phyloP scores from a whole-genome alignment of 2,888 invertebrate species.

The Syrphus vitripennis region DNA sequence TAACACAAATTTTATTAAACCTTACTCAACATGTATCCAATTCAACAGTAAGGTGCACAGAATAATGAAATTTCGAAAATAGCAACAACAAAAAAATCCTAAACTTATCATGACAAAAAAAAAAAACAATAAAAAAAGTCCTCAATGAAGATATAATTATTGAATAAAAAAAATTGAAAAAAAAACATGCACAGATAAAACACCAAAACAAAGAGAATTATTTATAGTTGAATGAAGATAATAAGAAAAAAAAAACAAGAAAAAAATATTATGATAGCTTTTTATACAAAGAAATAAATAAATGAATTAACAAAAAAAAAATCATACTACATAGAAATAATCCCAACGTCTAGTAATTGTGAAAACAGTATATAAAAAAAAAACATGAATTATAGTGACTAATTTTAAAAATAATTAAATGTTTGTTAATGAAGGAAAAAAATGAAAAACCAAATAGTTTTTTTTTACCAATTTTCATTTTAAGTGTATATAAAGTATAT shows the following conservation, averaged over 20 bases:
- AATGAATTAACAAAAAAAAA: conserved; percentile 20
- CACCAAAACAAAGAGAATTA: conserved; percentile 43
- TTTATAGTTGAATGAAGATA: conserved; percentile 46
- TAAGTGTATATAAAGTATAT: conserved; percentile 23
- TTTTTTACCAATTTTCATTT: conserved; percentile 14
- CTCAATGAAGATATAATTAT: background rate
- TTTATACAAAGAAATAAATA: conserved; percentile 65
- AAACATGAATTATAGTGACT: conserved; percentile 45
- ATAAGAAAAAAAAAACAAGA: conserved; percentile 5
- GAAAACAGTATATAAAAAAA: conserved; percentile 46
- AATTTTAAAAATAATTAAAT: conserved; percentile 52
- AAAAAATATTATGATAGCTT: conserved; percentile 56
- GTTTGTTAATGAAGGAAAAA: conserved; percentile 38
- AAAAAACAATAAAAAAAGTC: no score
- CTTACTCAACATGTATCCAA: background rate
- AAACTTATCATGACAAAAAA: background rate
- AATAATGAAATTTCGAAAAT: background rate
- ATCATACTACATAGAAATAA: conserved; percentile 69
- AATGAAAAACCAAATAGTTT: background rate
- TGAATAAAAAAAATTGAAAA: background rate
- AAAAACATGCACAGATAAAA: conserved; percentile 3
- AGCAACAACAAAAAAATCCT: background rate
- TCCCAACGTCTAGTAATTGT: conserved; percentile 71
- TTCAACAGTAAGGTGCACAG: background rate
- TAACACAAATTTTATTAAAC: background rate